phyloP scores from a whole-genome alignment of 1,140 invertebrate genomes.

The Rhopalosiphum padi region DNA sequence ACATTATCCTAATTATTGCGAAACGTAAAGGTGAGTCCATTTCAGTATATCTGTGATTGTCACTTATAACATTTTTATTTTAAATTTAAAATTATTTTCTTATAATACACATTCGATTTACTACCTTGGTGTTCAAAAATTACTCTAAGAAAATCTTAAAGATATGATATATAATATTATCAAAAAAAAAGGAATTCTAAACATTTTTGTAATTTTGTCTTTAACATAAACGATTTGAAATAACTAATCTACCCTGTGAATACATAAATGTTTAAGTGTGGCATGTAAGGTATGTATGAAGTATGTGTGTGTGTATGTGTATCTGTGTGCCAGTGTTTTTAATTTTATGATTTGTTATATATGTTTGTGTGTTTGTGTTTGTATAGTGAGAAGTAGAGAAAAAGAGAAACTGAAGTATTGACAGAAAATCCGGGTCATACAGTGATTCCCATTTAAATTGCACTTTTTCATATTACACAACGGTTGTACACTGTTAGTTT shows the following conservation, averaged over 20 bases:
- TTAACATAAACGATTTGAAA: constrained; percentile 30
- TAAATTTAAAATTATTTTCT: constrained; percentile 26
- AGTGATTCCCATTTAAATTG: neutral
- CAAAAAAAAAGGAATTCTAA: constrained; percentile 30
- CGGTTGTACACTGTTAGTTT: constrained; percentile 17
- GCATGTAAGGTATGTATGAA: neutral
- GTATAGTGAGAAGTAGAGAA: constrained; percentile 8
- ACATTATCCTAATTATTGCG: constrained; percentile 54
- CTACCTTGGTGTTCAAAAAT: constrained; percentile 54
- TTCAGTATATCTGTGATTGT: constrained; percentile 54
- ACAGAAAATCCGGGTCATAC: neutral
- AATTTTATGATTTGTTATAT: neutral
- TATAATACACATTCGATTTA: constrained; percentile 38
- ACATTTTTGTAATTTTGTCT: constrained; percentile 26
- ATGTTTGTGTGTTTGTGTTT: neutral
- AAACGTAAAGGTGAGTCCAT: constrained; percentile 57
- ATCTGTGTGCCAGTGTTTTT: neutral
- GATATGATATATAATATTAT: constrained; percentile 55
- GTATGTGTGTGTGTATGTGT: neutral
- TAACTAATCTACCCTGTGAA: constrained; percentile 54
- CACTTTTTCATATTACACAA: constrained; percentile 29
- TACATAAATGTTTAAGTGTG: constrained; percentile 23
- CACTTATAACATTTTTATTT: constrained; percentile 38
- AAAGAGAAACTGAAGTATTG: neutral
- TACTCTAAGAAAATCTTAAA: constrained; percentile 51